Base-by-base conservation (phyloP, 2,888 invertebrate genomes). In the Campoplex nolae region DNA sequence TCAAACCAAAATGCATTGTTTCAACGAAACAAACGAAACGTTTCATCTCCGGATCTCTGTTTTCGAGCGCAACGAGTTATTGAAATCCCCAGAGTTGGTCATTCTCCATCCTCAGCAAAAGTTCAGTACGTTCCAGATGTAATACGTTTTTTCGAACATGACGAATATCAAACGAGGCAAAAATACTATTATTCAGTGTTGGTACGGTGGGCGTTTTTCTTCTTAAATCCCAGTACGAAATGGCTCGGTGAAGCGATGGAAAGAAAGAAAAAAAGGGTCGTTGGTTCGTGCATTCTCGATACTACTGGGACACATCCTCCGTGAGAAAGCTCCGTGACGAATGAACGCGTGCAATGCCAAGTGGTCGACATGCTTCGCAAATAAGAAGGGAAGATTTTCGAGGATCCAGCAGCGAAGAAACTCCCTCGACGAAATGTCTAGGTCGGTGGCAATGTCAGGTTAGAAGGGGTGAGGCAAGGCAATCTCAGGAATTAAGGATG, bases 341-440 rank as follows among this genome's bases (percentile, higher is more conserved):
- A 87, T 83, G 83, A 83, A 71, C 71, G 70, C 32, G 35, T 32
- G 42, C 70, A 84, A 74, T 75, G 80, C 35, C 86, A 83, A 86
- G 65, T 75, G 81, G 73, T 78, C 84, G 86, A 82, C 81, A 84
- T 78, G 86, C 80, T 84, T 87, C 81, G 81, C 84, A 82, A 82
- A 84, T 84, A 83, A 84, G 84, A 77, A 75, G 68, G 84, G 75
- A 84, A 82, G 78, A 84, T 77, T 82, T 78, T 70, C 38, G 76
- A 82, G 84, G 76, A 71, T 74, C 81, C 71, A 62, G 77, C 73
- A 58, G 32, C 23, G 23, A 23, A 54, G 77, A 71, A 68, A 54
- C n/a, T 35, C 45, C 45, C 28, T 77, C 77, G 42, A 16, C 45
- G 23, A 28, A 56, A 56, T 67, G 76, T 65, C 80, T 67, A 80